These are phyloP conservation scores for Pelecanus crispus DNA, from an alignment of 2,113 vertebrate genomes.

Conservation along the genomic window DNA sequence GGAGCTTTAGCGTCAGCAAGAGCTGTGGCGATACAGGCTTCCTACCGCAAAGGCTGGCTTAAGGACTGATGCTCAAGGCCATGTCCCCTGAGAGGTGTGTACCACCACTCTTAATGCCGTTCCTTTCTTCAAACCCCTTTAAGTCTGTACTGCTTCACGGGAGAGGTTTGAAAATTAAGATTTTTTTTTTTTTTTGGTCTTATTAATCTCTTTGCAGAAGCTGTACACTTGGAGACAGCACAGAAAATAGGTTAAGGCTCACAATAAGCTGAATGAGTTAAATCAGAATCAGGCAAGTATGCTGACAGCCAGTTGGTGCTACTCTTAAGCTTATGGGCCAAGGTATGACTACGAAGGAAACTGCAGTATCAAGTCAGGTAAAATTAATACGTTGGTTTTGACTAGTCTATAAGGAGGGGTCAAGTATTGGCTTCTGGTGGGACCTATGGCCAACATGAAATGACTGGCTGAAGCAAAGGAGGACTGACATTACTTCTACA, in stretches of 20 bases:
- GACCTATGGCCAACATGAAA: not conserved
- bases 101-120: not conserved
- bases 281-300: not conserved
- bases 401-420: not conserved
- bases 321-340: not conserved
- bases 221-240: not conserved
- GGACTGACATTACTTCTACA: slow-evolving; percentile 27
- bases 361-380: not conserved
- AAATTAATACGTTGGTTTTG: not conserved
- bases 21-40: not conserved
- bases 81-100: not conserved
- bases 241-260: slow-evolving; percentile 44
- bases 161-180: slow-evolving; percentile 9
- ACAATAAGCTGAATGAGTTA: slow-evolving; percentile 57
- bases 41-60: not conserved
- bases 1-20: not conserved
- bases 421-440: not conserved
- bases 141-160: not conserved
- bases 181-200: not conserved
- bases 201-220: slow-evolving; percentile 31
- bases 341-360: not conserved
- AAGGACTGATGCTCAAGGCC: not conserved
- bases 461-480: slow-evolving; percentile 23
- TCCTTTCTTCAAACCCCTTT: not conserved
- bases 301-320: not conserved